These are phyloP conservation scores for Deilephila elpenor DNA, from an alignment of 2,888 invertebrate genomes.

Conservation along the genomic window DNA sequence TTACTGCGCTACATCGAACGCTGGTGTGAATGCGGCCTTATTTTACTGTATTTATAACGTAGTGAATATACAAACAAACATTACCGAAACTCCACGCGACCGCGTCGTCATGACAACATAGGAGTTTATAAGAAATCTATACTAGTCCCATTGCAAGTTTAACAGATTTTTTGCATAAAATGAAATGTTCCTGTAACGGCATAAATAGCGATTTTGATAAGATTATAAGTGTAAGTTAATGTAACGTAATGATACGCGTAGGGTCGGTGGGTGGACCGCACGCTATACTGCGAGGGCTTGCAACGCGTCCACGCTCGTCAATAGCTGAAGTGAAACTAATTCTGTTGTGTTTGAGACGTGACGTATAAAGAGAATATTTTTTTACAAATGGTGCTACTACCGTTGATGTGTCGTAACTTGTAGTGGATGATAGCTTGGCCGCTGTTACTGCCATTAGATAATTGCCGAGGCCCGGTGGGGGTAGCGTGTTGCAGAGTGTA, in stretches of 20 bases:
- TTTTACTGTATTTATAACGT: constrained; percentile 59
- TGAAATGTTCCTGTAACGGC: constrained; percentile 82
- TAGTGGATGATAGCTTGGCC: constrained; percentile 77
- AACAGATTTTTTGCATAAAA: constrained; percentile 77
- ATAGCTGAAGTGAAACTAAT: constrained; percentile 37
- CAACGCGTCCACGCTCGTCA: constrained; percentile 30
- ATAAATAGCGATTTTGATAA: constrained; percentile 75
- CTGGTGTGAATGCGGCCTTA: constrained; percentile 80
- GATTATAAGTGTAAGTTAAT: constrained; percentile 69
- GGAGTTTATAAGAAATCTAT: constrained; percentile 66
- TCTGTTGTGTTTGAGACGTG: constrained; percentile 56
- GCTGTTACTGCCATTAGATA: constrained; percentile 66
- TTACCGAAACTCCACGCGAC: constrained; percentile 62
- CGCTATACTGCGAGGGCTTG: constrained; percentile 57
- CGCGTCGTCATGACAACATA: constrained; percentile 57
- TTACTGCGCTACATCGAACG: constrained; percentile 72
- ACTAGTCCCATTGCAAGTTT: constrained; percentile 83
- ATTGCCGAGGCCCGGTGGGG: constrained; percentile 1
- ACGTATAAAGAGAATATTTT: constrained; percentile 62
- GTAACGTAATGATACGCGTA: constrained; percentile 65
- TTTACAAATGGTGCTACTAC: constrained; percentile 82
- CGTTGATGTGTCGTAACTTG: constrained; percentile 69
- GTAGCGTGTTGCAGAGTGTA: neutral
- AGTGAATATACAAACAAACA: constrained; percentile 53
- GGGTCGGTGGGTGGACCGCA: constrained; percentile 44